Percentiles rank a stretch among this genome's conserved stretches.
These are phyloP conservation scores for Chironomus tepperi DNA, from an alignment of 1,140 invertebrate genomes.

Conservation along the genomic window DNA sequence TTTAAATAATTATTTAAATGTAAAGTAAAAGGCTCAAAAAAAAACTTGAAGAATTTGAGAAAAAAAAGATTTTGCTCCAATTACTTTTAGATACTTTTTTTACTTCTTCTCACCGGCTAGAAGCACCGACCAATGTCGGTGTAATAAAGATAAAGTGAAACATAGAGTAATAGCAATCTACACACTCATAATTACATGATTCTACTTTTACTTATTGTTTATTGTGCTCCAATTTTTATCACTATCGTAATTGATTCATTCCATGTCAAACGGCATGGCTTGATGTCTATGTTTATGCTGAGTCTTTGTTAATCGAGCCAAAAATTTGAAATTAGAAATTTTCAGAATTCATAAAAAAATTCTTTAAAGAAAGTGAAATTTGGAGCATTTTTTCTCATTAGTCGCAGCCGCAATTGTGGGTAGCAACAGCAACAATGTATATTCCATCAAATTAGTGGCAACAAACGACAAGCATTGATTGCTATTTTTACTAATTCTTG, in stretches of 20 bases:
- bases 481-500: no score
- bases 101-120: constrained; percentile 4
- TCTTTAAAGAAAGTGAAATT: no score
- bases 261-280: neutral
- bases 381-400: no score
- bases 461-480: no score
- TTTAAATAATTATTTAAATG: neutral
- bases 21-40: neutral
- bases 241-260: constrained; percentile 2
- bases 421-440: no score
- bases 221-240: neutral
- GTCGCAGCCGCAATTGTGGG: no score
- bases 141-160: no score
- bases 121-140: neutral
- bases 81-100: neutral
- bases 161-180: neutral
- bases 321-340: no score
- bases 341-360: no score
- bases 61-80: neutral
- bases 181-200: constrained; percentile 1
- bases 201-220: constrained; percentile 5
- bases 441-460: no score
- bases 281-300: no score
- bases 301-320: no score
- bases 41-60: neutral